Conservation (phyloP, 2,113 vertebrate species). For the Oostethus manadensis region DNA sequence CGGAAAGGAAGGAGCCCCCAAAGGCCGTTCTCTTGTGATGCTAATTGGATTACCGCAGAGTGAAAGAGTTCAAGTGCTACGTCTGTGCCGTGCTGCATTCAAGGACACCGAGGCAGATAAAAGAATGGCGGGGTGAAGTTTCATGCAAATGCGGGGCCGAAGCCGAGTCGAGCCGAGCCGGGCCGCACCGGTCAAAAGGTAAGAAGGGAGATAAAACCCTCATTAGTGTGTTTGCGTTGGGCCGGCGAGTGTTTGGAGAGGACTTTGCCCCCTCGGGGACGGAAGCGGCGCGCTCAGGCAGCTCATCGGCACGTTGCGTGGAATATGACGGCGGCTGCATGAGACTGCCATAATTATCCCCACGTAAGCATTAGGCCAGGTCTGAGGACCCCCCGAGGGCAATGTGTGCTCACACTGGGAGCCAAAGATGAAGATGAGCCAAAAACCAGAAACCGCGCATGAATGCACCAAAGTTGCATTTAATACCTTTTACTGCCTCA, state of each 20-base stretch:
- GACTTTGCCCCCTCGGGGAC: conserved; percentile 40
- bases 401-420: conserved; percentile 1
- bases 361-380: conserved; percentile 27
- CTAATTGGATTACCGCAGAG: conserved; percentile 66
- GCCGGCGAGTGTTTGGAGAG: conserved; percentile 51
- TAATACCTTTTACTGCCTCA: too few relatives aligned
- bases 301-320: conserved; percentile 28
- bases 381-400: conserved; percentile 23
- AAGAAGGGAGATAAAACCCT: conserved; percentile 54
- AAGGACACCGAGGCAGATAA: conserved; percentile 49
- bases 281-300: conserved; percentile 42
- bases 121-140: conserved; percentile 51
- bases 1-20: not conserved
- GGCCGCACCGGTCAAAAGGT: conserved; percentile 38
- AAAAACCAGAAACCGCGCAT: not conserved
- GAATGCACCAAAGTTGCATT: too few relatives aligned
- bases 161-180: conserved; percentile 40
- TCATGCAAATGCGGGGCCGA: conserved; percentile 49
- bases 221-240: conserved; percentile 62
- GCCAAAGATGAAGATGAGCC: conserved; percentile 10
- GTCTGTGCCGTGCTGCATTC: conserved; percentile 47
- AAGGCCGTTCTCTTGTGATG: conserved; percentile 20
- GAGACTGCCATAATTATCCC: conserved; percentile 31
- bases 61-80: conserved; percentile 31
- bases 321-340: conserved; percentile 17